A percentile compares a stretch with the other conserved stretches of the same genome.
These are phyloP conservation scores for Pegea sp. DNA, from an alignment of 23 tunicate genomes.

Conservation along the genomic window DNA sequence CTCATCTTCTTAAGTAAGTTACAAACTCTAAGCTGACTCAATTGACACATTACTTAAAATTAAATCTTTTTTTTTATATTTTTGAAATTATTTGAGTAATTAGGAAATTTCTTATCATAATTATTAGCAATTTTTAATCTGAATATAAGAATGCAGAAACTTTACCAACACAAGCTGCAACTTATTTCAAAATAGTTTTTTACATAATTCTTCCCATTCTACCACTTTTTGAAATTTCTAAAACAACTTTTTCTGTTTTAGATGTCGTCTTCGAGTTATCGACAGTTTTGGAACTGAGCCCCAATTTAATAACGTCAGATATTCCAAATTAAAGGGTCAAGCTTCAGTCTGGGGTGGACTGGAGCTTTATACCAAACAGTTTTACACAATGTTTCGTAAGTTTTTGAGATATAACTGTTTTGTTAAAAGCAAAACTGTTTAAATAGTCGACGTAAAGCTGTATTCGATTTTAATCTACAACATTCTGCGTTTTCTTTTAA, in stretches of 20 bases:
- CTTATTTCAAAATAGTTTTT: too few species aligned
- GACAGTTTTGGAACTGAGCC: constrained; percentile 97
- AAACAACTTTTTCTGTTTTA: too few species aligned
- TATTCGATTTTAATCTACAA: too few species aligned
- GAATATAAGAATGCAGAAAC: neutral
- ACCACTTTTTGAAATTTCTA: constrained; percentile 2
- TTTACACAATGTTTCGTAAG: constrained; percentile 96
- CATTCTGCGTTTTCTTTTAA: too few species aligned
- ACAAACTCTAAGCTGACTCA: neutral
- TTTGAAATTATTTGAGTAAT: neutral
- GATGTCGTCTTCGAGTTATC: constrained; percentile 43
- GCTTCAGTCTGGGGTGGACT: constrained; percentile 54
- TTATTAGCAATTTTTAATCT: neutral
- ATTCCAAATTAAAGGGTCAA: constrained; percentile 25
- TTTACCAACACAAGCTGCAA: too few species aligned
- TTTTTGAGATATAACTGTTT: constrained; percentile 2
- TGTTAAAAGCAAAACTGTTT: too few species aligned
- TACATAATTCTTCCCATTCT: neutral
- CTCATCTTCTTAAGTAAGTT: constrained; percentile 57
- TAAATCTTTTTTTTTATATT: neutral
- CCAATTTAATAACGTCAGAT: constrained; percentile 31
- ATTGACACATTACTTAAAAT: neutral
- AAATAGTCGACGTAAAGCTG: too few species aligned
- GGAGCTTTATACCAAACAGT: constrained; percentile 58
- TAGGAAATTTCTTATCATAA: neutral